Evolutionary conservation across 2,113 vertebrate genomes (phyloP), one percentile per base, ranked within the genome.

Genomic region (Illadopsis cleaveri): DNA sequence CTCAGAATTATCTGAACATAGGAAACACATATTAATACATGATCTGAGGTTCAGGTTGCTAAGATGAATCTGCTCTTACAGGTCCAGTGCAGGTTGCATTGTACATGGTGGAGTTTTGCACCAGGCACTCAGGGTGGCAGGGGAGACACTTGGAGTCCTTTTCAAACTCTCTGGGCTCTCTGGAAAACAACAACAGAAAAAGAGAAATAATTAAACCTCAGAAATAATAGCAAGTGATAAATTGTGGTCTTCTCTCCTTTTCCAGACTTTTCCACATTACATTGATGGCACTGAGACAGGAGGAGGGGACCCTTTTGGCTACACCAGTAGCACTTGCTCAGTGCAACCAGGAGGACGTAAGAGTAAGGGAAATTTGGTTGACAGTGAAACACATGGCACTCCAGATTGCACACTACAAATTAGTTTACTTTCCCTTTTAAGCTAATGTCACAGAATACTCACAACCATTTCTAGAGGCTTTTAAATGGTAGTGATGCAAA

Each of bases 101-200:
- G 56, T 96, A 94, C 2, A 60, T 9, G 2, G 97, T 96, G 48
- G 96, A 96, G 19, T 97, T 98, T 79, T 97, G 92, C 81, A 93
- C 92, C 61, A 98, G 93, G 95, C 99, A 99, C 93, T 99, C 98
- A 1, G 96, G 65, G 94, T 99, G 97, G 96, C 99, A 99, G 37
- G 94, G 91, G 23, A 98, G 93, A 90, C 99, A 99, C 62, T 95
- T 97, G 69, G 92, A 97, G 86, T 97, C 68, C 70, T 96, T 95
- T 82, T 97, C 82, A 95, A 97, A 98, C 91, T 99, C 99, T 66
- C 98, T 98, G 5, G 98, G 98, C 40, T 97, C 97, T 23, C 98
- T 99, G 79, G n/a, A 87, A 96, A 81, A 64, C 35, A 89, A 38
- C 3, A 60, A 45, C 8, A 44, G 71, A 15, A 40, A 51, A 45